Percentiles rank a stretch among this genome's conserved stretches.
Conservation (phyloP, 2,113 vertebrate species). For the Tachuris rubrigastra region DNA sequence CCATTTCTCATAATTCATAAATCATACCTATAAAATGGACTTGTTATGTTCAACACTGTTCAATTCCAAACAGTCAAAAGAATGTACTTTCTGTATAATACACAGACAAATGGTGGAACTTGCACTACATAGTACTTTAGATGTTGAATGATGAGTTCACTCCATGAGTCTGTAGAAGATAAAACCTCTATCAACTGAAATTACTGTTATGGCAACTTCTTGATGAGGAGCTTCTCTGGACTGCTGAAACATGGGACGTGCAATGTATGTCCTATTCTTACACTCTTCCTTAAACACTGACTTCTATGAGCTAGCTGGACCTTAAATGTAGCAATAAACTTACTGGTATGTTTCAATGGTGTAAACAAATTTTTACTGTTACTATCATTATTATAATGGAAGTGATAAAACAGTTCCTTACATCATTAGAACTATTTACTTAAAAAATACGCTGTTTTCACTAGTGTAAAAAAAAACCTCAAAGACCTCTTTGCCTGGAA, state of each 20-base stretch:
- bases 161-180: neutral
- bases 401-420: neutral
- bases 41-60: neutral
- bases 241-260: neutral
- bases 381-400: neutral
- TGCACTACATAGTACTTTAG: neutral
- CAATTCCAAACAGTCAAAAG: neutral
- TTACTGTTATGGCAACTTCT: neutral
- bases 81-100: neutral
- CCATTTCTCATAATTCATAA: neutral
- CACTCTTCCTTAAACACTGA: neutral
- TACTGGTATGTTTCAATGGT: neutral
- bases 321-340: neutral
- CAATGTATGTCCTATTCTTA: neutral
- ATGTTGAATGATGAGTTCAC: neutral
- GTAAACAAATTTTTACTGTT: neutral
- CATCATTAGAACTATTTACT: neutral
- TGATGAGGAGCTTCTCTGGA: neutral
- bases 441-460: neutral
- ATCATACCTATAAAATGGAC: neutral
- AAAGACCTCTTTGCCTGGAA: neutral
- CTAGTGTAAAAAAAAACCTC: neutral
- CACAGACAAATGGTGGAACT: neutral
- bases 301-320: neutral
- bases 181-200: neutral